Evolutionary conservation across 1,140 invertebrate species (phyloP), one percentile per base, ranked within the genome.

Genomic region (Calosoma granatense): DNA sequence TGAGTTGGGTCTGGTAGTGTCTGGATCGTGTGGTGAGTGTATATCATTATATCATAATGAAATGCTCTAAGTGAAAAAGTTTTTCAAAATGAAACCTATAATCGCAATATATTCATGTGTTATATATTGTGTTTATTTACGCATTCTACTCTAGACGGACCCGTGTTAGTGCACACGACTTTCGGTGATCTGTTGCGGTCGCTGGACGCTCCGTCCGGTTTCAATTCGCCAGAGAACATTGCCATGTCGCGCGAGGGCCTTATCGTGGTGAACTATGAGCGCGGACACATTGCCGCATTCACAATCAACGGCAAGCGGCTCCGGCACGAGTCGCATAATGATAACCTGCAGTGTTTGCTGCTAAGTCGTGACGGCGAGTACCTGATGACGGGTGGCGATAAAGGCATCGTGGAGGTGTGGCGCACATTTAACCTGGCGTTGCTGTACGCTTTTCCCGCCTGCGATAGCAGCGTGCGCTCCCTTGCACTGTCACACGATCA

Each of bases 281-380:
- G 83, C 61, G 92, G 92, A 58, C 87, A 93, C 67, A 84, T 98
- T 57, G 93, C 93, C 51, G 92, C 92, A 1, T 96, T 87, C 70
- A 95, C 92, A 4, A 87, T 95, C 56, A 96, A 95, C 72, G 94
- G 93, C 43, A 86, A 93, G 68, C 78, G 87, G 58, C 76, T 96
- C 20, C 74, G 92, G 62, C 84, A 90, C 66, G 90, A 93, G 73
- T 87, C 88, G 51, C 94, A 97, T 72, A 92, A 94, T 72, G 92
- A 97, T 72, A 93, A 91, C 75, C 84, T 97, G 72, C 90, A 96
- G 81, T 94, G 93, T 74, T 82, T 97, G 75, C 79, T 92, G 64
- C 71, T 98, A 63, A 98, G 93, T 63, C 87, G 95, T 56, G 97
- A 98, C 79, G 97, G 97, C 43, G 95, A 99, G 78, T 98, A 98